Base-by-base conservation (phyloP, 2,797 vertebrate species). In the Labeo calbasu region DNA sequence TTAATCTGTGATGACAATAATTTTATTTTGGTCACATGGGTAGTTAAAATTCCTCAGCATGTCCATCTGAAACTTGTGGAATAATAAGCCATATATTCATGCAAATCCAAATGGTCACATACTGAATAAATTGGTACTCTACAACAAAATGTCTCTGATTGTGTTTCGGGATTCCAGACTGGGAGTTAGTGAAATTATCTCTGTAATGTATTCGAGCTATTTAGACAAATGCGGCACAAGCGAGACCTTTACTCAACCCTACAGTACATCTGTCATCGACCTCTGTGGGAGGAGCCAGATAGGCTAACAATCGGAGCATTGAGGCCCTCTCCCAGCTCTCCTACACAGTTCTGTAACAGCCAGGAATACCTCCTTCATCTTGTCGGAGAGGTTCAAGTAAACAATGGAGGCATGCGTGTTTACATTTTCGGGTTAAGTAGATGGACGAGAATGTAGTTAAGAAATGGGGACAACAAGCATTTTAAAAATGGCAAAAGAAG, bases 331-430 rank as follows among this genome's bases (percentile, higher is more conserved):
- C 55, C 19, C 59, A 48, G 14, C 66, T 21, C 53, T 51, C 66
- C 48, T 36, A 40, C n/a, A 76, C 70, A 53, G 17, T 13, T 65
- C 4, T 79, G n/a, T 77, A 83, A 46, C 69, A 79, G 69, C 11
- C 69, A 40, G 65, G 21, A 86, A 48, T 85, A 72, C 79, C 63
- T 82, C 59, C 50, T 87, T 75, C 70, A 25, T 50, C 11, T 75
- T 43, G 57, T 68, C 17, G 25, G 84, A 76, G 71, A 83, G 65
- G 82, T 73, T 71, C 80, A 87, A 89, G 90, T 92, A 93, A 93
- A 93, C 91, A 92, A 78, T 71, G 77, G 81, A 85, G 86, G 83
- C 61, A 28, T 55, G 40, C 68, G 55, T 89, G 92, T 92, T 93
- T 92, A 93, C 84, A 88, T 91, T 91, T 88, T 87, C 71, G 40